Percentiles rank a stretch among this genome's conserved stretches.
These are phyloP conservation scores for Oegoconia quadripuncta DNA, from an alignment of 2,888 invertebrate species.

Conservation along the genomic window DNA sequence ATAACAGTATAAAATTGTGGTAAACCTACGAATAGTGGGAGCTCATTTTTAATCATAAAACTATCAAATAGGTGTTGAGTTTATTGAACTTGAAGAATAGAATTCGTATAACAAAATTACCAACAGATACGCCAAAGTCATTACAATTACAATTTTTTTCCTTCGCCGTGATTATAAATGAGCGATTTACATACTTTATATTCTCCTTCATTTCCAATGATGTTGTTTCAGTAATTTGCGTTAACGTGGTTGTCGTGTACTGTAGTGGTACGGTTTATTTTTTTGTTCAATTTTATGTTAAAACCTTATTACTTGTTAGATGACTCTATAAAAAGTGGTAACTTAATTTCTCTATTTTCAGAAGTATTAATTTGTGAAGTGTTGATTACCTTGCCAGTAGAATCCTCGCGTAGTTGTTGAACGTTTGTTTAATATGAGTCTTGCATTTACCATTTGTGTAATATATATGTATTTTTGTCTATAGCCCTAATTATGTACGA, in stretches of 20 bases:
- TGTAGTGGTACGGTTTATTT: not conserved
- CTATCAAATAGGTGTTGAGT: too few species aligned
- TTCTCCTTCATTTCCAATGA: too few species aligned
- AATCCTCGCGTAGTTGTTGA: constrained; percentile 25
- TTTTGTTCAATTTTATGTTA: not conserved
- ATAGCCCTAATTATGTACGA: not conserved
- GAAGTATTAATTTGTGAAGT: constrained; percentile 27
- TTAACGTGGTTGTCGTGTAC: not conserved
- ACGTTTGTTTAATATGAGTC: constrained; percentile 66
- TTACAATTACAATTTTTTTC: too few species aligned
- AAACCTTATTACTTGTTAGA: constrained; percentile 24
- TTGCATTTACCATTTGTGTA: constrained; percentile 32
- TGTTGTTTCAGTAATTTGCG: constrained; percentile 4
- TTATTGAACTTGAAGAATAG: too few species aligned
- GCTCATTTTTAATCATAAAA: too few species aligned
- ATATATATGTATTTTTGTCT: constrained; percentile 6
- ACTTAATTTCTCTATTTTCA: constrained; percentile 68
- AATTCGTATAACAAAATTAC: too few species aligned
- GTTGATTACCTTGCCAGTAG: constrained; percentile 17
- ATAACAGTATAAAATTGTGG: too few species aligned
- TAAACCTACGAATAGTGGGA: too few species aligned
- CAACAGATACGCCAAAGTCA: too few species aligned
- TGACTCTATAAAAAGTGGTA: constrained; percentile 69
- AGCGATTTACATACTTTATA: too few species aligned
- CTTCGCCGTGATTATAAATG: too few species aligned